phyloP scores from a whole-genome alignment of 2,888 invertebrate species.

The Phorcus lineatus region DNA sequence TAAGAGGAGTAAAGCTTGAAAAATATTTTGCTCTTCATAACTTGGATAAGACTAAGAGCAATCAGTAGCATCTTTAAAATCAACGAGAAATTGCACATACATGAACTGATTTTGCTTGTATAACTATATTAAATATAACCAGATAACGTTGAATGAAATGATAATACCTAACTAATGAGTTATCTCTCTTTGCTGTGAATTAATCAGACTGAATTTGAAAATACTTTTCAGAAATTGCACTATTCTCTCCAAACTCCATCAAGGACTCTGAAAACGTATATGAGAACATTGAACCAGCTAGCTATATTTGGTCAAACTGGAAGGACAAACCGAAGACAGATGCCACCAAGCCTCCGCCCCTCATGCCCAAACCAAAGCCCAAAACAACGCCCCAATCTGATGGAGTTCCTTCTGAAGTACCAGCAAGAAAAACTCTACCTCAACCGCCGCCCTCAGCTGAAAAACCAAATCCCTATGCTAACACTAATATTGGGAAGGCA shows the following conservation, averaged over 20 bases:
- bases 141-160: too few species aligned
- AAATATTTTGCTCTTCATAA: too few species aligned
- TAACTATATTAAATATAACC: too few species aligned
- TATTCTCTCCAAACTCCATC: conserved; percentile 1
- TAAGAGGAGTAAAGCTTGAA: too few species aligned
- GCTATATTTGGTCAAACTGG: conserved; percentile 19
- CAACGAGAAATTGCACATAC: too few species aligned
- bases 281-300: conserved; percentile 39
- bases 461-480: neutral
- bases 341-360: conserved; percentile 12
- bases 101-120: too few species aligned
- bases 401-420: neutral
- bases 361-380: neutral
- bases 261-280: conserved; percentile 32
- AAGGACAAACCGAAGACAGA: neutral
- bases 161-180: too few species aligned
- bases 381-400: neutral
- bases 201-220: neutral
- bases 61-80: too few species aligned
- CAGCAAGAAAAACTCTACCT: neutral
- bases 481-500: neutral
- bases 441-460: neutral
- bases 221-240: neutral
- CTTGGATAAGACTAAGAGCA: too few species aligned
- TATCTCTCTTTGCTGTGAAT: too few species aligned